Evolutionary conservation across 1,140 invertebrate species (phyloP).

Genomic region (Leptinotarsa undecemlineata): DNA sequence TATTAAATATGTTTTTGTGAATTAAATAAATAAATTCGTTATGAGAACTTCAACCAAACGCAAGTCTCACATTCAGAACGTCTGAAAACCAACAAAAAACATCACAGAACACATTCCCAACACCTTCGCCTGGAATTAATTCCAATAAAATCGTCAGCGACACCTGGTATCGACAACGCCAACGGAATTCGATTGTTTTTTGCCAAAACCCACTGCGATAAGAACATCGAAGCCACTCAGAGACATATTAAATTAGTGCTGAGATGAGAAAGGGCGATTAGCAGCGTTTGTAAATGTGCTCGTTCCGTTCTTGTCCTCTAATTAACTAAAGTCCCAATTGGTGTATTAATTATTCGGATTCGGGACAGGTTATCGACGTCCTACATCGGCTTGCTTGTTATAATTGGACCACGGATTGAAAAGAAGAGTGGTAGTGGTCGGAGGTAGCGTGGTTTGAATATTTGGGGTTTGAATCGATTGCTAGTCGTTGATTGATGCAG

Average conservation of each 20-base stretch:
- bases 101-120: background rate
- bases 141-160: background rate
- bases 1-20: too few relatives aligned
- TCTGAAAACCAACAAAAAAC: background rate
- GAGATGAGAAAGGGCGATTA: conserved; percentile 17
- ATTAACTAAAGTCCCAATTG: conserved; percentile 23
- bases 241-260: conserved; percentile 17
- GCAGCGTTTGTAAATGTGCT: conserved; percentile 13
- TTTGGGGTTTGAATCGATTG: too few relatives aligned
- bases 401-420: background rate
- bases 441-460: background rate
- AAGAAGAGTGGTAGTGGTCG: too few relatives aligned
- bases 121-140: background rate
- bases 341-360: conserved; percentile 17
- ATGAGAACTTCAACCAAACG: too few relatives aligned
- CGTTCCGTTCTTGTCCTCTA: conserved; percentile 18
- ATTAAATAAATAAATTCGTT: too few relatives aligned
- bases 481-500: too few relatives aligned
- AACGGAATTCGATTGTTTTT: conserved; percentile 5
- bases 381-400: conserved; percentile 3
- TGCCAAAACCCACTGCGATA: background rate
- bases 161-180: background rate
- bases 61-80: too few relatives aligned
- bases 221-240: conserved; percentile 4
- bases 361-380: background rate